Percentiles rank a stretch among this genome's conserved stretches.
Evolutionary conservation across 2,113 vertebrate genomes (phyloP).

Genomic region (Coturnix japonica): DNA sequence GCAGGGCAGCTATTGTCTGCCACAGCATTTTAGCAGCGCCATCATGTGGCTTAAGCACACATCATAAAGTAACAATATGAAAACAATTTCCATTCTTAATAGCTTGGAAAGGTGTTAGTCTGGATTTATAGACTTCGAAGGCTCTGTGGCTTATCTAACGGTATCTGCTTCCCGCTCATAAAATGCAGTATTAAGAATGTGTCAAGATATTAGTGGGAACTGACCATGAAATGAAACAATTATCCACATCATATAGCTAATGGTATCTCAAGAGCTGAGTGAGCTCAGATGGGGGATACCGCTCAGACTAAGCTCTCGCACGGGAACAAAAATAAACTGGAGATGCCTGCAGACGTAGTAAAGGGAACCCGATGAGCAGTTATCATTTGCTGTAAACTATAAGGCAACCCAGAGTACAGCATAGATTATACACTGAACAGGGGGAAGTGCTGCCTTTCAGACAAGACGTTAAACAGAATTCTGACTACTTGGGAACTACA

Average conservation of each 20-base stretch:
- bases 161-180: background rate
- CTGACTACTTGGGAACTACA: background rate
- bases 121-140: background rate
- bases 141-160: background rate
- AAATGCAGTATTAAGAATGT: background rate
- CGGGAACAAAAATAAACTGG: background rate
- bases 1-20: background rate
- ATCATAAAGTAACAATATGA: rapidly evolving
- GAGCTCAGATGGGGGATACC: background rate
- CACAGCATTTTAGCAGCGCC: conserved; percentile 6
- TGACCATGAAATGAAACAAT: background rate
- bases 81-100: background rate
- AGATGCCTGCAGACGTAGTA: background rate
- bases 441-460: background rate
- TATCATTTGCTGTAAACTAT: background rate
- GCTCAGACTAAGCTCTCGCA: background rate
- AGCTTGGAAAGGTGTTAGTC: background rate
- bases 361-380: background rate
- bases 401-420: background rate
- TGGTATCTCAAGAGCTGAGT: background rate
- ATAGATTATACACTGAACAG: rapidly evolving
- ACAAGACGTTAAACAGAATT: background rate
- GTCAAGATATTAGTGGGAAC: background rate
- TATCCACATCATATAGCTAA: background rate
- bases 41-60: background rate